These are phyloP conservation scores for Apis dorsata DNA, from an alignment of 1,140 invertebrate genomes.

Conservation along the genomic window DNA sequence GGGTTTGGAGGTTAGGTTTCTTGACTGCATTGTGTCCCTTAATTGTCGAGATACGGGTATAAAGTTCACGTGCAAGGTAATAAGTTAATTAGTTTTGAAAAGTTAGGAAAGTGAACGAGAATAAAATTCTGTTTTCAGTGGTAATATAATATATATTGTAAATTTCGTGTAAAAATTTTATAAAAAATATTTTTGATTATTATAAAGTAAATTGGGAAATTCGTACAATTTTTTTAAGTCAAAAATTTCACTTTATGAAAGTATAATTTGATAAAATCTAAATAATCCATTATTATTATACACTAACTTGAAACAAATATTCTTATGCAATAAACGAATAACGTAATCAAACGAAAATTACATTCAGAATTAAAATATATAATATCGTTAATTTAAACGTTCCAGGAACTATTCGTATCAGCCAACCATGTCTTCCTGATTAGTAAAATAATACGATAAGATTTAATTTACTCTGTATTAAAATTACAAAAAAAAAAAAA, in stretches of 20 bases:
- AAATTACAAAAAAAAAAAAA: neutral
- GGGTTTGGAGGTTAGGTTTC: neutral
- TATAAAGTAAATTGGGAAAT: no score
- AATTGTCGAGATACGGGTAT: neutral
- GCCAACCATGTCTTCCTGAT: neutral
- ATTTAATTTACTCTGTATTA: neutral
- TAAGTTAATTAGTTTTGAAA: slow-evolving; percentile 10
- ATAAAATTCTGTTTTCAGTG: neutral
- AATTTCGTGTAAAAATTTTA: no score
- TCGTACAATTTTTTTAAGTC: neutral
- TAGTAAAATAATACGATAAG: neutral
- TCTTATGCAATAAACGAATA: neutral
- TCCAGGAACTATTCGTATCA: neutral
- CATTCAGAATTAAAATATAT: no score
- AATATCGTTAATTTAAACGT: neutral
- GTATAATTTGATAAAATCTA: neutral
- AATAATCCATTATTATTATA: neutral
- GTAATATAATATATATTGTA: no score
- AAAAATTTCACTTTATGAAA: neutral
- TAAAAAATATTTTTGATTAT: neutral
- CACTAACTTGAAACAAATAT: neutral
- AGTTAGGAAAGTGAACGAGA: neutral
- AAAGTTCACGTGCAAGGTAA: neutral
- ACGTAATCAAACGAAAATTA: neutral
- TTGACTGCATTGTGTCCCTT: neutral